These are phyloP conservation scores for Aphidius gifuensis DNA, from an alignment of 1,140 invertebrate species.

Conservation along the genomic window DNA sequence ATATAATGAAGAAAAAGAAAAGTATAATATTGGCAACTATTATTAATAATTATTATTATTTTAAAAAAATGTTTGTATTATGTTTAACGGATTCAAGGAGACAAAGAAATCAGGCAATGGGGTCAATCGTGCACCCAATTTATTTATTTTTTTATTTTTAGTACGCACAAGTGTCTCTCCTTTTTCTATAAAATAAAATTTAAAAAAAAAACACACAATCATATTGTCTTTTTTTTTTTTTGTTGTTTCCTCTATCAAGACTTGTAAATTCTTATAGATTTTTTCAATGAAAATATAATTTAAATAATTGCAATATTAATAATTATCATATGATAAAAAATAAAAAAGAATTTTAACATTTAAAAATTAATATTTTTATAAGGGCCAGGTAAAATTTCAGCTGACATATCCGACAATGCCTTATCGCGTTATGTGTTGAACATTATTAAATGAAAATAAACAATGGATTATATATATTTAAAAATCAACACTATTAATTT, in stretches of 20 bases:
- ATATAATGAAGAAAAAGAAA: background rate
- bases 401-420: slow-evolving; percentile 57
- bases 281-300: too few relatives aligned
- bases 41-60: background rate
- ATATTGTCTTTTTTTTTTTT: too few relatives aligned
- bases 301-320: slow-evolving; percentile 2
- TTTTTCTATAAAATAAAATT: too few relatives aligned
- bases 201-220: too few relatives aligned
- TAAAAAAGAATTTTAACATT: slow-evolving; percentile 3
- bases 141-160: too few relatives aligned
- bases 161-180: too few relatives aligned
- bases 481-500: background rate
- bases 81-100: background rate
- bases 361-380: slow-evolving; percentile 50
- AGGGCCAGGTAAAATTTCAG: slow-evolving; percentile 48
- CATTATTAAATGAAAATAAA: slow-evolving; percentile 22
- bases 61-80: background rate
- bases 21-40: background rate
- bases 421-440: slow-evolving; percentile 53
- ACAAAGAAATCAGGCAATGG: background rate
- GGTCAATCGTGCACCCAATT: too few relatives aligned
- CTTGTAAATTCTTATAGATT: too few relatives aligned
- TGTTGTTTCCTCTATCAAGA: too few relatives aligned
- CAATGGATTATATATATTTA: background rate
- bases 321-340: slow-evolving; percentile 10